A percentile compares a stretch with the other conserved stretches of the same genome.
Evolutionary conservation across 1,140 invertebrate species (phyloP).

Genomic region (Aphelenchoides avenae): DNA sequence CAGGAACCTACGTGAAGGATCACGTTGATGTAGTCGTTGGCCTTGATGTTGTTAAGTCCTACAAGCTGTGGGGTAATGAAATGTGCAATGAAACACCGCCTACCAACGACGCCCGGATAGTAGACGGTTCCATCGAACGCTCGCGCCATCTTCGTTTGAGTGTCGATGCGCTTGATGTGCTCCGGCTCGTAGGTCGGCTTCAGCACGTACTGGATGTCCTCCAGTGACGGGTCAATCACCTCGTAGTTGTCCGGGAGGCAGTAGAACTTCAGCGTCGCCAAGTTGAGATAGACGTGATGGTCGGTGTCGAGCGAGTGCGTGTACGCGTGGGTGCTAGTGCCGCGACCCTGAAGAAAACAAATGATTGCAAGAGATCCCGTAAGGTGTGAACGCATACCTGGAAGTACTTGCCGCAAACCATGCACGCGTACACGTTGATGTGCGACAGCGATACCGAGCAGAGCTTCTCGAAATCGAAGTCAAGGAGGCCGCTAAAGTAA

Average conservation of each 20-base stretch:
- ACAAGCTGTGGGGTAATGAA: too few relatives aligned
- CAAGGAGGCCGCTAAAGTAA: conserved; percentile 73
- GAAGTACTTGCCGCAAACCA: conserved; percentile 99
- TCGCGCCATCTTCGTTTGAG: conserved; percentile 77
- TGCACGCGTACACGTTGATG: conserved; percentile 99
- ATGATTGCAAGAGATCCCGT: conserved; percentile 16
- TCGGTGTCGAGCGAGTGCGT: conserved; percentile 93
- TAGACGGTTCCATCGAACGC: conserved; percentile 96
- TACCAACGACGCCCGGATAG: conserved; percentile 76
- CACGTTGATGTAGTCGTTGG: conserved; percentile 98
- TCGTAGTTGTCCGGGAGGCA: conserved; percentile 99
- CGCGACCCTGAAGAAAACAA: conserved; percentile 70
- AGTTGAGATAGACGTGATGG: conserved; percentile 95
- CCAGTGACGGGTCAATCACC: conserved; percentile 95
- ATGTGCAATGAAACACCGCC: too few relatives aligned
- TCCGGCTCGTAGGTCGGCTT: conserved; percentile 87
- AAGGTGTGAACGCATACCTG: conserved; percentile 66
- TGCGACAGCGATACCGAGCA: conserved; percentile 95
- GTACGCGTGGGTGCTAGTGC: conserved; percentile 95
- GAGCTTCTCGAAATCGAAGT: conserved; percentile 99
- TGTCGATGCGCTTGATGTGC: conserved; percentile 77
- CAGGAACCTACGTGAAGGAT: conserved; percentile 75
- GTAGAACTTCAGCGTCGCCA: conserved; percentile 95
- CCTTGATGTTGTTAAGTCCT: conserved; percentile 99
- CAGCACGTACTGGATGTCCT: conserved; percentile 92